Evolutionary conservation across 2,888 invertebrate genomes (phyloP).

Genomic region (Craniophora ligustri): DNA sequence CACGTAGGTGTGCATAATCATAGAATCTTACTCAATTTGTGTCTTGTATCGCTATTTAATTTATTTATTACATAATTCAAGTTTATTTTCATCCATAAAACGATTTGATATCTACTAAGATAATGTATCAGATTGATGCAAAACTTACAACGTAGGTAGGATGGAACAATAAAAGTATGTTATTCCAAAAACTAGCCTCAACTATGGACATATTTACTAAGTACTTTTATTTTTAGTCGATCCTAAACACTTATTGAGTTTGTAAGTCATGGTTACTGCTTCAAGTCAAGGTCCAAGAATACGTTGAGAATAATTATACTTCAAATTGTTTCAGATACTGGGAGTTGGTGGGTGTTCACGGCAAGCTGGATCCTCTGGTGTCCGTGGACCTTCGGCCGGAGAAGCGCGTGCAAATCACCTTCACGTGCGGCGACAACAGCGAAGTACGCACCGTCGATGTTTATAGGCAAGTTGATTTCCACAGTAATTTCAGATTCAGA

Average conservation of each 20-base stretch:
- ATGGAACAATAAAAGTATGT: no score
- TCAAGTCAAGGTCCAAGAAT: neutral
- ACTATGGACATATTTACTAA: no score
- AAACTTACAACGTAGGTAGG: no score
- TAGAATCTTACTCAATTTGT: conserved; percentile 43
- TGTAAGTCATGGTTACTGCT: no score
- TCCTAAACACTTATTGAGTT: no score
- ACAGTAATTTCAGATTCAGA: neutral
- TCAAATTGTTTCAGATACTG: conserved; percentile 90
- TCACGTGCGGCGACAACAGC: conserved; percentile 93
- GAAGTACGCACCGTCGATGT: conserved; percentile 93
- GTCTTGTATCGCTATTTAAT: conserved; percentile 22
- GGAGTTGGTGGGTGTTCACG: conserved; percentile 95
- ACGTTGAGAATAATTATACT: neutral
- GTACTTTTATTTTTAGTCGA: no score
- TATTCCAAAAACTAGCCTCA: no score
- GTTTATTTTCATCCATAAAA: no score
- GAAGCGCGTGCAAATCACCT: conserved; percentile 95
- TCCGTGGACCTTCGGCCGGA: conserved; percentile 96
- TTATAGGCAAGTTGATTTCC: conserved; percentile 85
- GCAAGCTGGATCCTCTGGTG: conserved; percentile 96
- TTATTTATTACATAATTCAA: no score
- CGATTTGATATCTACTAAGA: no score
- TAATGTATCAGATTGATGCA: no score
- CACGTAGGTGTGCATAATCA: conserved; percentile 46